Conservation (phyloP, 2,888 invertebrate genomes). For the Rhyacophila evoluta region DNA sequence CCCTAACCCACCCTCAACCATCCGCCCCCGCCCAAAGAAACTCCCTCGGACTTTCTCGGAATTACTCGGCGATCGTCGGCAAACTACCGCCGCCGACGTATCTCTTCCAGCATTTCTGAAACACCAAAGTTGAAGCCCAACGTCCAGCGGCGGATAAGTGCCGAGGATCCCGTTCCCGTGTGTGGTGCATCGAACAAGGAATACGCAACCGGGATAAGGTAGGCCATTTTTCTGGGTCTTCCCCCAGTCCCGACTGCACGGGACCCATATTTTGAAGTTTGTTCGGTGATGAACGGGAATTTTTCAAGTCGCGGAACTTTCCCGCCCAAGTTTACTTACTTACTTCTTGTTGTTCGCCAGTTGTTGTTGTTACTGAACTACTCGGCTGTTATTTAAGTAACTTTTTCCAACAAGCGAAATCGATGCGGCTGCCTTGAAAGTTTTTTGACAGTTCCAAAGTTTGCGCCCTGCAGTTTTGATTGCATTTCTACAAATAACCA, state of each 20-base stretch:
- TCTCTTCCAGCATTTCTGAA: slow-evolving; percentile 23
- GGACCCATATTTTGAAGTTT: slow-evolving; percentile 52
- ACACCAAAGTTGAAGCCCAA: slow-evolving; percentile 21
- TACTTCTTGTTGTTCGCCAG: slow-evolving; percentile 61
- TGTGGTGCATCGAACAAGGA: slow-evolving; percentile 7
- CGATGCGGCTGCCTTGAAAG: slow-evolving; percentile 49
- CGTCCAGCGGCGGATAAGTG: slow-evolving; percentile 12
- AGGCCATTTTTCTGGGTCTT: neutral
- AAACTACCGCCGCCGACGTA: slow-evolving; percentile 29
- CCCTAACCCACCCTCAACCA: slow-evolving; percentile 27
- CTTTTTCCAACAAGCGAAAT: slow-evolving; percentile 48
- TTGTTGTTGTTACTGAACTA: slow-evolving; percentile 66
- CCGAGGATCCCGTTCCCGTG: slow-evolving; percentile 13
- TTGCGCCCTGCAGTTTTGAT: slow-evolving; percentile 57
- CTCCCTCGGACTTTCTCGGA: slow-evolving; percentile 45
- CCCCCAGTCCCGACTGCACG: slow-evolving; percentile 11
- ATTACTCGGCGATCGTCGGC: slow-evolving; percentile 45
- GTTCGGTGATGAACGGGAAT: slow-evolving; percentile 50
- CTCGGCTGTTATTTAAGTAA: slow-evolving; percentile 48
- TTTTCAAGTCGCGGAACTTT: slow-evolving; percentile 50
- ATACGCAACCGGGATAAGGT: slow-evolving; percentile 3
- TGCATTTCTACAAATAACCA: slow-evolving; percentile 51
- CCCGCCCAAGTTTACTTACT: slow-evolving; percentile 38
- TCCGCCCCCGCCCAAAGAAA: slow-evolving; percentile 30
- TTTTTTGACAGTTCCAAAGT: slow-evolving; percentile 52